Evolutionary conservation across 2,113 vertebrate species (phyloP), one percentile per base, ranked within the genome.

Genomic region (Vanacampus margaritifer): DNA sequence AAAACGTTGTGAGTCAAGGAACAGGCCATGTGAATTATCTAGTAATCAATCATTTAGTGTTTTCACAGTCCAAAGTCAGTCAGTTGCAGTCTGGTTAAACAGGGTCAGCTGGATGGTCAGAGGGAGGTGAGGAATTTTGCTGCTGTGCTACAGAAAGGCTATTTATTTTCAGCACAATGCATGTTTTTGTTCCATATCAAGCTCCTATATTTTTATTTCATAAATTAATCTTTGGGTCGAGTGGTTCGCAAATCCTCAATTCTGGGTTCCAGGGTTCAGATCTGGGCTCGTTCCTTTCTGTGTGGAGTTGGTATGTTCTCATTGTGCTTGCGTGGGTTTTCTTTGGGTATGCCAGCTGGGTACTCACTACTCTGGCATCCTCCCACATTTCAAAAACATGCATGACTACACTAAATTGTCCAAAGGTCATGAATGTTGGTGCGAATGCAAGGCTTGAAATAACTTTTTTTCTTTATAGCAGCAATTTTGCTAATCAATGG

Each of bases 51-150:
- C 48, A 28, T 36, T 6, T 21, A 21, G 26, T 64, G 67, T 70
- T 71, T 59, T 71, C 26, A 26, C 37, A 45, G 37, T 23, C 3
- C 3, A 45, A n/a, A 64, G 35, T 63, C 23, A 50, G 48, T 54
- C n/a, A 54, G n/a, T 24, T 17, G 9, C 59, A 45, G 48, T n/a
- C 28, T 23, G 65, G 70, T 71, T 60, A 72, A 24, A 56, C 2
- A 6, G 57, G 66, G 60, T 73, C 48, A 68, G 28, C 45, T 2
- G 4, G 54, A 50, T 19, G 53, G 73, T 76, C 23, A 23, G 37
- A 43, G 41, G 19, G 24, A 59, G 48, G 21, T 56, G 65, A 71
- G 73, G 66, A 79, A 75, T 80, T 62, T 79, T 35, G 63, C 75
- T 11, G 45, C 65, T 69, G 67, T 58, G 56, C 50, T 68, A 37